phyloP scores from a whole-genome alignment of 2,113 vertebrate species.

The Isurus oxyrinchus region DNA sequence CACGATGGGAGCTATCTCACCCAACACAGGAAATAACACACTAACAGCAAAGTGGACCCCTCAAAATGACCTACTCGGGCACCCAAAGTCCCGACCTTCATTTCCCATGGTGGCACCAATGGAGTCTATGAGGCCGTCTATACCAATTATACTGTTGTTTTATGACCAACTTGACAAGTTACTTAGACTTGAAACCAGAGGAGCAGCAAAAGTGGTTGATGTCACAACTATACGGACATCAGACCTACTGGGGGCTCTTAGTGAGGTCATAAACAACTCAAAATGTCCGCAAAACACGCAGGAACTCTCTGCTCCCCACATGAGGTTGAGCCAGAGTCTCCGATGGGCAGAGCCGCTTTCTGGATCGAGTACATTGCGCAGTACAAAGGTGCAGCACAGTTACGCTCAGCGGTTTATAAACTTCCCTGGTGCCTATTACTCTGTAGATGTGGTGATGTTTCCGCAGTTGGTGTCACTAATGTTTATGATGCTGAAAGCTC shows the following conservation, averaged over 20 bases:
- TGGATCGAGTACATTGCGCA: slow-evolving; percentile 62
- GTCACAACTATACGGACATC: slow-evolving; percentile 24
- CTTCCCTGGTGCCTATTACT: slow-evolving; percentile 58
- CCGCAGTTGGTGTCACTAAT: not conserved
- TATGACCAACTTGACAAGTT: slow-evolving; percentile 60
- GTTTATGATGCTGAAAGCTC: not conserved
- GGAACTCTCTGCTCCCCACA: slow-evolving; percentile 52
- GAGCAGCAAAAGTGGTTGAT: slow-evolving; percentile 53
- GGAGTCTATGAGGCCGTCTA: slow-evolving; percentile 60
- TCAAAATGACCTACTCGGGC: slow-evolving; percentile 61
- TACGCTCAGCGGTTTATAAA: slow-evolving; percentile 56
- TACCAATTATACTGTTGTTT: slow-evolving; percentile 55
- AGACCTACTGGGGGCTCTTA: slow-evolving; percentile 49
- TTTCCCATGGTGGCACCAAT: slow-evolving; percentile 57
- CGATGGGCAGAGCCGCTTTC: slow-evolving; percentile 54
- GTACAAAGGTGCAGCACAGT: slow-evolving; percentile 56
- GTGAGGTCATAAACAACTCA: slow-evolving; percentile 52
- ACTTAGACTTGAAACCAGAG: slow-evolving; percentile 50
- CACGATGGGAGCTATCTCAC: slow-evolving; percentile 48
- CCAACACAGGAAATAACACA: slow-evolving; percentile 57
- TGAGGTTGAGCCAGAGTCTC: slow-evolving; percentile 50
- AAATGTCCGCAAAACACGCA: slow-evolving; percentile 56
- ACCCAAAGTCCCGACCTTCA: slow-evolving; percentile 55
- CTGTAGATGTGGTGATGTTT: slow-evolving; percentile 50
- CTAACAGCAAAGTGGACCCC: slow-evolving; percentile 57